Evolutionary conservation across 1,140 invertebrate species (phyloP), one percentile per base, ranked within the genome.

Genomic region (Oscheius sp.): DNA sequence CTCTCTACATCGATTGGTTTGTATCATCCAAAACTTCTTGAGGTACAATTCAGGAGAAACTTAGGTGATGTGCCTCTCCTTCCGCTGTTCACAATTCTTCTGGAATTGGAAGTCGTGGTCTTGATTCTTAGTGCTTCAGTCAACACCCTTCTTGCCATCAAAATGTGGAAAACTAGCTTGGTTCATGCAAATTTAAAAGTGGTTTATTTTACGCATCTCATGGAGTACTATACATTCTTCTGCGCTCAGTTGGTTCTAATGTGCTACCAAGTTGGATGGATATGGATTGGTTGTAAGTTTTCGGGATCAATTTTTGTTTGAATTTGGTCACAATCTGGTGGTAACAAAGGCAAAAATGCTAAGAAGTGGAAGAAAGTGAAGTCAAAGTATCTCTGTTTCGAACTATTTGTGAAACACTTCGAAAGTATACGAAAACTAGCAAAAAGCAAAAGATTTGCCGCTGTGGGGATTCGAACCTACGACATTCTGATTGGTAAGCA

Each of bases 171-270:
- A 23, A 55, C 49, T 4, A 55, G 49, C 28, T 26, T 55, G 49
- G 49, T 55, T 55, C 49, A 55, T 23, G 7, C 49, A 15, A 55
- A 55, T 23, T 23, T 55, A 23, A 55, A 55, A 55, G 23, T 55
- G 15, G 49, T 55, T 26, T 55, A 55, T 55, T 55, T 55, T 55
- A 55, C 49, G 7, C 49, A 55, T 23, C 23, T 55, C 7, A 55
- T 55, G 49, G 49, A 55, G 49, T 55, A 55, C 49, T 55, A 55
- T 23, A 23, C 23, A 15, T 55, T 55, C 49, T 55, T 55, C 49
- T 55, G 49, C 28, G 49, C 49, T 4, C 49, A 55, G 49, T 26
- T 55, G 15, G 28, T 55, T 23, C 49, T 55, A 7, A 55, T 55
- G 7, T 55, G 49, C 23, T 55, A 55, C 28, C 49, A 55, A 55